These are phyloP conservation scores for Drosophila recens DNA, from an alignment of 2,888 invertebrate genomes.

Conservation along the genomic window DNA sequence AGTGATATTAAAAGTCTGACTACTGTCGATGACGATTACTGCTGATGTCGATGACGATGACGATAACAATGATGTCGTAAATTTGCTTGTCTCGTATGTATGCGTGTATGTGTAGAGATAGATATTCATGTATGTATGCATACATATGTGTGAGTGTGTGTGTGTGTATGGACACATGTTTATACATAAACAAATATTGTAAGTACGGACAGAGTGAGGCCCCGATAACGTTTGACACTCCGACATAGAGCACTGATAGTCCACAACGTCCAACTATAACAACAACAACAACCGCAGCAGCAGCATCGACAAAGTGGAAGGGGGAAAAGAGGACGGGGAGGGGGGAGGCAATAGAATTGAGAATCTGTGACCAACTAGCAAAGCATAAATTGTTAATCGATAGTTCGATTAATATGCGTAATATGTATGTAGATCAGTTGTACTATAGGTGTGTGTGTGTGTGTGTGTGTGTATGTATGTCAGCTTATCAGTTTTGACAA, in stretches of 20 bases:
- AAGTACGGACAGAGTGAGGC: slow-evolving; percentile 15
- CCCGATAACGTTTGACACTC: slow-evolving; percentile 52
- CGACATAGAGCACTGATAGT: slow-evolving; percentile 33
- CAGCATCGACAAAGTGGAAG: background rate
- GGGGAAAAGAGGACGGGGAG: background rate
- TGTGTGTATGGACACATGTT: slow-evolving; percentile 6
- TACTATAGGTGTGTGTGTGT: too few relatives aligned
- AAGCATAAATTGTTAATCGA: slow-evolving; percentile 19
- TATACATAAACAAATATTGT: slow-evolving; percentile 20
- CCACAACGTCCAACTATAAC: slow-evolving; percentile 17
- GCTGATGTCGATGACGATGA: slow-evolving; percentile 25
- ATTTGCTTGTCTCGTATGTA: slow-evolving; percentile 21
- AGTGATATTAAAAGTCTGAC: background rate
- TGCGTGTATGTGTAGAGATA: background rate
- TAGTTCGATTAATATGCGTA: slow-evolving; percentile 30
- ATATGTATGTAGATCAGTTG: background rate
- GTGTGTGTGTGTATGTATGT: background rate
- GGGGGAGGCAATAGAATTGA: background rate
- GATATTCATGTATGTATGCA: background rate
- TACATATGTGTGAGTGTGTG: background rate
- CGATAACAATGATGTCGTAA: slow-evolving; percentile 48
- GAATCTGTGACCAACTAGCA: slow-evolving; percentile 2
- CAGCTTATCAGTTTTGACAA: slow-evolving; percentile 10
- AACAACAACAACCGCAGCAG: slow-evolving; percentile 6
- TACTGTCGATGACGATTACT: slow-evolving; percentile 17